Percentiles rank a stretch among this genome's conserved stretches.
Evolutionary conservation across 2,113 vertebrate genomes (phyloP).

Genomic region (Eptatretus burgeri): DNA sequence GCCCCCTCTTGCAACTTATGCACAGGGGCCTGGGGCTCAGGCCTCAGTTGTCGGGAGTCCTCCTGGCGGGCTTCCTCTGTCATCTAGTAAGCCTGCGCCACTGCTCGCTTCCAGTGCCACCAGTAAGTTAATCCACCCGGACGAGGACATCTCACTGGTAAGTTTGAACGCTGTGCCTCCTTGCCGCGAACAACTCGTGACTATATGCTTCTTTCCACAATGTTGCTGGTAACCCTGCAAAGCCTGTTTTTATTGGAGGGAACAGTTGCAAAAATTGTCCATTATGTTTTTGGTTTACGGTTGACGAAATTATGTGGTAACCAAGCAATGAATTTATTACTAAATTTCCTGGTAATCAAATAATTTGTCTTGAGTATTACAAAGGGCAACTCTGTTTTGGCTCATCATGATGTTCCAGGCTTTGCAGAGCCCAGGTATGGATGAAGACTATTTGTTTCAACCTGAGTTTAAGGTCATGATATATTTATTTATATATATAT

Average conservation of each 20-base stretch:
- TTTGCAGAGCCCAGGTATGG: no score
- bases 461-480: no score
- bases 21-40: constrained; percentile 11
- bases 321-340: neutral
- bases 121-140: constrained; percentile 99
- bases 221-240: no score
- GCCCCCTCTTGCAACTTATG: constrained; percentile 49
- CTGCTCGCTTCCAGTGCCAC: constrained; percentile 96
- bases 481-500: no score
- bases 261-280: constrained; percentile 17
- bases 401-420: no score
- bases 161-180: constrained; percentile 18
- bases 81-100: constrained; percentile 88
- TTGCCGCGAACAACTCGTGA: no score
- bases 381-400: no score
- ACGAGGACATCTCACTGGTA: constrained; percentile 99
- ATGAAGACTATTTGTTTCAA: no score
- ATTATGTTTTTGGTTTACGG: constrained; percentile 26
- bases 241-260: no score
- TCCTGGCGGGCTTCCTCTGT: constrained; percentile 29
- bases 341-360: neutral
- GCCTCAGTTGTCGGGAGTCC: neutral
- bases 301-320: constrained; percentile 9
- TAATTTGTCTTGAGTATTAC: no score
- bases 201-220: no score